Base-by-base conservation (phyloP, 2,113 vertebrate species). In the Octodon degus region DNA sequence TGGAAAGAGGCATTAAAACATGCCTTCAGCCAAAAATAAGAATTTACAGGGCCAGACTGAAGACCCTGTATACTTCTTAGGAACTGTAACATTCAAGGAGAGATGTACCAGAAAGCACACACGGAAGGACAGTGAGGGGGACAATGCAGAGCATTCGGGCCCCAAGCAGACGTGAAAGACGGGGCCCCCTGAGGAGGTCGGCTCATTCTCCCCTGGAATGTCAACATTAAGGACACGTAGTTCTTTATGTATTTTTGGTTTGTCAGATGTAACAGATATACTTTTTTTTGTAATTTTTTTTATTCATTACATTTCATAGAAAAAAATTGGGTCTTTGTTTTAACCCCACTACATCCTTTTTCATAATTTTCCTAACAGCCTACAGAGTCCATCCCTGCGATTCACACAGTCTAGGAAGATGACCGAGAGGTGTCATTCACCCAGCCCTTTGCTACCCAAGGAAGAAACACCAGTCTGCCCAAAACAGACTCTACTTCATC, bases 301-400 rank as follows among this genome's bases (percentile, higher is more conserved):
- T 70, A 65, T 76, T 68, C 77, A 60, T 80, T 85, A n/a, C 16
- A 37, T 55, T 77, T 94, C 88, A 84, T 4, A 81, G 55, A 84
- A 93, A 70, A 43, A 93, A 76, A 27, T 34, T 60, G 9, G 16
- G 22, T 47, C 53, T 89, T 96, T 58, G 22, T 95, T 93, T 93
- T 85, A 85, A 82, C 90, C 65, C 74, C 25, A 58, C n/a, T 77
- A 47, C 14, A 55, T 62, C 65, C 43, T 77, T 93, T 80, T 87
- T 77, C 91, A 68, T 65, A 37, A 93, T 93, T 91, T 83, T 93
- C 55, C 65, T 86, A 88, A 84, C 53, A 62, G 62, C 37, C 40
- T 76, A 40, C 22, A 89, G 22, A 96, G 53, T 85, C 81, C 93
- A 90, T 82, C 86, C 93, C 83, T 90, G 67, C 24, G 32, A 63